Conservation (phyloP, 2,888 invertebrate species). For the Stenoptilia bipunctidactyla region DNA sequence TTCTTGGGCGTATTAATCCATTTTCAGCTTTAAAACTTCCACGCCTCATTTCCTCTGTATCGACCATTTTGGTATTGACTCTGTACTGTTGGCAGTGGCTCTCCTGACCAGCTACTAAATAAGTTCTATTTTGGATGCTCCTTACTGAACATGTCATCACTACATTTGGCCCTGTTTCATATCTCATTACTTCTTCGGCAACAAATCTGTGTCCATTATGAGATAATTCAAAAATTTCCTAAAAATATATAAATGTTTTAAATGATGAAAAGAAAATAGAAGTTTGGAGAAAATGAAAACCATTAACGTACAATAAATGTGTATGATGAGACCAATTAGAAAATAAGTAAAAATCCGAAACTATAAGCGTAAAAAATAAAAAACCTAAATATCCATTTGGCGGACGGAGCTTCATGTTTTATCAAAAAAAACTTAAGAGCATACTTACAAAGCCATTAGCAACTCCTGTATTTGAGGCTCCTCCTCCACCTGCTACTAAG, state of each 20-base stretch:
- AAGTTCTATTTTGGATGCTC: slow-evolving; percentile 79
- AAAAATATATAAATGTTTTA: slow-evolving; percentile 25
- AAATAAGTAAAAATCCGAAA: too few species aligned
- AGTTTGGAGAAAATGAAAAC: too few species aligned
- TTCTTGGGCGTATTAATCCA: slow-evolving; percentile 49
- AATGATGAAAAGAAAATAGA: slow-evolving; percentile 10
- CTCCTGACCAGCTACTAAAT: slow-evolving; percentile 91
- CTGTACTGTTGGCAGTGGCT: slow-evolving; percentile 90
- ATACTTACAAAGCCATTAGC: slow-evolving; percentile 95
- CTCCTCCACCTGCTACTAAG: slow-evolving; percentile 97
- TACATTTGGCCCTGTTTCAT: slow-evolving; percentile 90
- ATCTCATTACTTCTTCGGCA: slow-evolving; percentile 89
- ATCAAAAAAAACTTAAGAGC: slow-evolving; percentile 1
- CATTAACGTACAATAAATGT: too few species aligned
- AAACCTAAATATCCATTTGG: too few species aligned
- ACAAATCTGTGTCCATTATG: slow-evolving; percentile 87
- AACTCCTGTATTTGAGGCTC: slow-evolving; percentile 96
- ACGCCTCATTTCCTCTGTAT: slow-evolving; percentile 69
- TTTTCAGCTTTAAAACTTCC: slow-evolving; percentile 67
- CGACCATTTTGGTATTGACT: slow-evolving; percentile 73
- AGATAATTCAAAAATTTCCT: slow-evolving; percentile 94
- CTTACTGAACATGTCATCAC: slow-evolving; percentile 92
- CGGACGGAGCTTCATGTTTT: not conserved
- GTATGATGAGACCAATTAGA: too few species aligned
- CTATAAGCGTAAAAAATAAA: too few species aligned